Percentiles rank a stretch among this genome's conserved stretches.
phyloP scores from a whole-genome alignment of 2,888 invertebrate species.

The Cyrtodaria siliqua region DNA sequence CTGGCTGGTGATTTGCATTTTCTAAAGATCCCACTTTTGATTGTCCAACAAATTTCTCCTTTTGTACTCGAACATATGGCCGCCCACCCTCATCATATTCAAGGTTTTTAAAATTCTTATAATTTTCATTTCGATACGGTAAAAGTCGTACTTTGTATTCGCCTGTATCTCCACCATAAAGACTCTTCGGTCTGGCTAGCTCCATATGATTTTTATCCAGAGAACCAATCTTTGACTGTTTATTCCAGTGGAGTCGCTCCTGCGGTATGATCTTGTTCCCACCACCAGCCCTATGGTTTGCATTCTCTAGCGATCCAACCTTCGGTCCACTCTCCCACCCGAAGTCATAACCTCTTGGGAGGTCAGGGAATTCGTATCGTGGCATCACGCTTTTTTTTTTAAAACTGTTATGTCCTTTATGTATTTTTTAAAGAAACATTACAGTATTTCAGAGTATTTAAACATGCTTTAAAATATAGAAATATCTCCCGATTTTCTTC shows the following conservation, averaged over 20 bases:
- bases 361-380: constrained; percentile 23
- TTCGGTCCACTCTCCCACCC: constrained; percentile 62
- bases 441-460: too few relatives aligned
- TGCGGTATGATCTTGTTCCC: constrained; percentile 67
- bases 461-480: too few relatives aligned
- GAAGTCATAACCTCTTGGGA: constrained; percentile 43
- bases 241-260: constrained; percentile 67
- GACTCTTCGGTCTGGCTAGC: constrained; percentile 46
- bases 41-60: constrained; percentile 89
- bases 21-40: constrained; percentile 90
- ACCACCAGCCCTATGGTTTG: constrained; percentile 67
- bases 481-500: too few relatives aligned
- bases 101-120: constrained; percentile 56
- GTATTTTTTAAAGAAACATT: too few relatives aligned
- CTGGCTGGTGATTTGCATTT: constrained; percentile 92
- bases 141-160: constrained; percentile 53
- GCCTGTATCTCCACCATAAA: constrained; percentile 43
- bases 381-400: too few relatives aligned
- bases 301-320: constrained; percentile 72
- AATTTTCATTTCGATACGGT: constrained; percentile 39
- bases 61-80: constrained; percentile 51
- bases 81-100: constrained; percentile 60
- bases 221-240: constrained; percentile 69
- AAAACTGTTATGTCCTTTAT: too few relatives aligned
- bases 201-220: constrained; percentile 59